These are phyloP conservation scores for Psilanteris sp. DNA, from an alignment of 1,140 invertebrate species.

Conservation along the genomic window DNA sequence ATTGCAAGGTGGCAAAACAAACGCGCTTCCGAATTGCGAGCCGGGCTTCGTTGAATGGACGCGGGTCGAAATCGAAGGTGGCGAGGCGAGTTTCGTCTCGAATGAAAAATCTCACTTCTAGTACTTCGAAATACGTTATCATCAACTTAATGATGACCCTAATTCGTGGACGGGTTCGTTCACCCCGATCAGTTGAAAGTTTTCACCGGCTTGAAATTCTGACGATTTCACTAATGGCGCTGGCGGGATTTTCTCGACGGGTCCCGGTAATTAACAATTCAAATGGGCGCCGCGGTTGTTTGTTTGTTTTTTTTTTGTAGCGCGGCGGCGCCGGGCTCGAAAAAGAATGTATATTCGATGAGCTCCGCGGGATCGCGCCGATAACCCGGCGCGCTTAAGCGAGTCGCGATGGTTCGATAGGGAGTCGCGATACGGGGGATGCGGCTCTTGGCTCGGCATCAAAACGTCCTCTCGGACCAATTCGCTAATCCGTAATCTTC, in stretches of 20 bases:
- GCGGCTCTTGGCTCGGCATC: constrained; percentile 22
- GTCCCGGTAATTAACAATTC: constrained; percentile 19
- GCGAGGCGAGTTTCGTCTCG: no score
- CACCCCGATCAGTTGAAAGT: constrained; percentile 41
- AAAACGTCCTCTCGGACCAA: constrained; percentile 32
- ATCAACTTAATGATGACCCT: constrained; percentile 24
- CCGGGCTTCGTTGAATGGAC: no score
- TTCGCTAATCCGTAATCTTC: constrained; percentile 30
- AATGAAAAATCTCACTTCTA: constrained; percentile 16
- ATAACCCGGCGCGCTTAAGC: constrained; percentile 17
- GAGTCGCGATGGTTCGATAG: constrained; percentile 25
- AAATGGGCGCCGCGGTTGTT: not conserved
- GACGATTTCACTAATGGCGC: constrained; percentile 21
- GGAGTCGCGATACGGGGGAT: not conserved
- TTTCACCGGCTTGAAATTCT: no score
- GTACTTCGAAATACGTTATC: constrained; percentile 18
- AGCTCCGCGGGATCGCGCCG: constrained; percentile 12
- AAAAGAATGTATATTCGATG: constrained; percentile 8
- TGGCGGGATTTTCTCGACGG: constrained; percentile 9
- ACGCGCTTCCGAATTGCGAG: no score
- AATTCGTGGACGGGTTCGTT: constrained; percentile 33
- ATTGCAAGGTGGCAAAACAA: no score
- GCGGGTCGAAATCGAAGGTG: no score
- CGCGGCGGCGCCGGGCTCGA: not conserved
- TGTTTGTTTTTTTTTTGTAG: not conserved